phyloP scores from a whole-genome alignment of 2,797 vertebrate genomes.

The Sebastes kiyomatsui region DNA sequence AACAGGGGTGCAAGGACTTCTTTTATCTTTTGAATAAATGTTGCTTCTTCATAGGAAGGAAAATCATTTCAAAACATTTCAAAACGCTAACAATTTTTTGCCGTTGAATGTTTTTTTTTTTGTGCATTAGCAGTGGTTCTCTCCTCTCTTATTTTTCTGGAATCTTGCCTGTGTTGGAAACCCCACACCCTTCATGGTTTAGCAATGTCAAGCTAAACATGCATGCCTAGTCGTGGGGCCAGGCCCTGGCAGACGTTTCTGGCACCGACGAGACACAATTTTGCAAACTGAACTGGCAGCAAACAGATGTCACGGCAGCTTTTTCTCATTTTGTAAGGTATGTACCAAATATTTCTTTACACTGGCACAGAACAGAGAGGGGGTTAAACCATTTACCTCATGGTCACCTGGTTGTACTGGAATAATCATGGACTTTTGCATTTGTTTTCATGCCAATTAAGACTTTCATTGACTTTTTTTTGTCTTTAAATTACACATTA shows the following conservation, averaged over 20 bases:
- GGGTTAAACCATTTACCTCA: background rate
- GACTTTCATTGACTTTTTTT: background rate
- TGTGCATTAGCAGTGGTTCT: constrained; percentile 1
- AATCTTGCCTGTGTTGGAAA: constrained; percentile 12
- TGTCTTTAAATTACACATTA: too few species aligned
- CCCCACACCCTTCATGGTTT: constrained; percentile 47
- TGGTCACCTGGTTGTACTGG: constrained; percentile 6
- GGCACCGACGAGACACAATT: constrained; percentile 24
- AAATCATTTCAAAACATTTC: background rate
- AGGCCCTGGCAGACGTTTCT: constrained; percentile 35
- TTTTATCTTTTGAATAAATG: constrained; percentile 32
- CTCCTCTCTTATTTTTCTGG: constrained; percentile 29
- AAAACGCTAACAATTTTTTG: constrained; percentile 9
- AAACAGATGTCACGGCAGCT: constrained; percentile 42
- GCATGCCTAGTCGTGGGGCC: constrained; percentile 2
- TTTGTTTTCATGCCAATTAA: background rate
- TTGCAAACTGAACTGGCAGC: constrained; percentile 12
- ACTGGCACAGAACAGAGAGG: background rate
- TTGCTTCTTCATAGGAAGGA: constrained; percentile 4
- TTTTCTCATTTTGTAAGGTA: constrained; percentile 36
- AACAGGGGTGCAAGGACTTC: background rate
- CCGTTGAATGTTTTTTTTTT: constrained; percentile 30
- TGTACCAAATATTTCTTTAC: constrained; percentile 18
- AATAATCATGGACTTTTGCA: background rate
- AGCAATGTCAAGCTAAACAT: constrained; percentile 46